phyloP scores from a whole-genome alignment of 2,888 invertebrate species.

The Melanophora roralis region DNA sequence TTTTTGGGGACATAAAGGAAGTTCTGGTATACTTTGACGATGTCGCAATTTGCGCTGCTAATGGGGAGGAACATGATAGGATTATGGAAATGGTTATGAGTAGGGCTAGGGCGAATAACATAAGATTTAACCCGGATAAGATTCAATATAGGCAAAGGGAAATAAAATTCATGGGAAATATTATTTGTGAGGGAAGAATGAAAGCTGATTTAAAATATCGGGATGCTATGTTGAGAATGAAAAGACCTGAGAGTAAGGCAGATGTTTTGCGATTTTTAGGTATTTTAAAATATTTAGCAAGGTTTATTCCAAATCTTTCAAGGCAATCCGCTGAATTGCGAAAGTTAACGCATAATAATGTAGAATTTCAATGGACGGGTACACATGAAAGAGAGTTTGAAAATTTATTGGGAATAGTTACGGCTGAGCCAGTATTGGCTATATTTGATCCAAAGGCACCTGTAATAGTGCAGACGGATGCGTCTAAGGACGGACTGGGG shows the following conservation, averaged over 20 bases:
- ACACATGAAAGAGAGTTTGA: slow-evolving; percentile 46
- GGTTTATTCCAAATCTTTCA: no score
- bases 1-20: slow-evolving; percentile 69
- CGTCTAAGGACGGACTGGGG: slow-evolving; percentile 61
- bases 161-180: slow-evolving; percentile 68
- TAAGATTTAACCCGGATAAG: slow-evolving; percentile 65
- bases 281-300: no score
- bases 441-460: slow-evolving; percentile 56
- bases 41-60: slow-evolving; percentile 43
- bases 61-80: slow-evolving; percentile 54
- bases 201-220: slow-evolving; percentile 60
- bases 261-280: slow-evolving; percentile 6
- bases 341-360: slow-evolving; percentile 19
- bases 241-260: neutral
- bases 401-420: slow-evolving; percentile 47
- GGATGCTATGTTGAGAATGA: slow-evolving; percentile 54
- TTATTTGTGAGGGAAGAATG: slow-evolving; percentile 64
- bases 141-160: slow-evolving; percentile 64
- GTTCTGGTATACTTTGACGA: slow-evolving; percentile 71
- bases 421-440: slow-evolving; percentile 22
- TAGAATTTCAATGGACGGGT: slow-evolving; percentile 53
- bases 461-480: slow-evolving; percentile 68
- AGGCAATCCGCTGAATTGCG: no score
- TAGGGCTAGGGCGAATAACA: slow-evolving; percentile 43
- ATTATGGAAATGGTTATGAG: slow-evolving; percentile 50